phyloP scores from a whole-genome alignment of 2,113 vertebrate genomes.

The Leptosomus discolor region DNA sequence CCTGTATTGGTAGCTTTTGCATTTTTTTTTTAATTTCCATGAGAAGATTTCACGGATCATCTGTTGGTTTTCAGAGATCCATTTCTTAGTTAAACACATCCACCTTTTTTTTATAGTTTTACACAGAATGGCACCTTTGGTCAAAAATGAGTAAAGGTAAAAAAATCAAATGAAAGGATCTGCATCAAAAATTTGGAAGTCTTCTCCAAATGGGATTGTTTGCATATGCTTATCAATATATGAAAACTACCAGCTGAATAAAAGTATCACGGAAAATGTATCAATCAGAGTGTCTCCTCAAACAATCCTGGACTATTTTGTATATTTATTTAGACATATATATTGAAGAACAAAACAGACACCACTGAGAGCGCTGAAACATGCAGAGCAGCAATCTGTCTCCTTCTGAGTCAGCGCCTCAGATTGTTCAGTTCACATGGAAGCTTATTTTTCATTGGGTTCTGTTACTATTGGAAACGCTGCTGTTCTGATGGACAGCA shows the following conservation, averaged over 20 bases:
- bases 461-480: constrained; percentile 6
- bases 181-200: background rate
- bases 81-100: background rate
- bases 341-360: background rate
- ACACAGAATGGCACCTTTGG: background rate
- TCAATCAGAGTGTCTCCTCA: background rate
- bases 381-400: background rate
- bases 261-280: background rate
- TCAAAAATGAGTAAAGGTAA: background rate
- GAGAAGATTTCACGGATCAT: background rate
- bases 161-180: background rate
- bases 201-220: background rate
- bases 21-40: background rate
- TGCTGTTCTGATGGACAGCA: background rate
- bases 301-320: background rate
- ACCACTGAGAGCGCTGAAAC: background rate
- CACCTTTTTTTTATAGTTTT: background rate
- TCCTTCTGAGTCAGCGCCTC: background rate
- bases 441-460: background rate
- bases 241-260: background rate
- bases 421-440: background rate
- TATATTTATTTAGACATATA: background rate
- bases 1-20: background rate
- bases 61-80: background rate
- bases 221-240: background rate